Evolutionary conservation across 2,888 invertebrate genomes (phyloP).

Genomic region (Alloplasta piceator): DNA sequence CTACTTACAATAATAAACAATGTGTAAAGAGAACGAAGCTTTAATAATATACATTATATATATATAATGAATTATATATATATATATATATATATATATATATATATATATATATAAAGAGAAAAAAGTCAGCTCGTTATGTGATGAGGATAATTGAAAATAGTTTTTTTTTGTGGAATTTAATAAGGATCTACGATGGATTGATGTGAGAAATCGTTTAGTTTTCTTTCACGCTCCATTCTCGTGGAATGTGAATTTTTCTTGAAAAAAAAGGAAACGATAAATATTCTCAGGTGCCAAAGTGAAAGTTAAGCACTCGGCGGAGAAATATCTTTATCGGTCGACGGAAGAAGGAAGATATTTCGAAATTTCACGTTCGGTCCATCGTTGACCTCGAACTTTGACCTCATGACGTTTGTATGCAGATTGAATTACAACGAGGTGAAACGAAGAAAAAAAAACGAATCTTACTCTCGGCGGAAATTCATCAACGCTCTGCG

Average conservation of each 20-base stretch:
- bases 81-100: too few species aligned
- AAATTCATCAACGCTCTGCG: not conserved
- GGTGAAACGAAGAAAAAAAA: too few species aligned
- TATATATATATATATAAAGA: too few species aligned
- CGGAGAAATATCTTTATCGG: not conserved
- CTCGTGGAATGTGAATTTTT: not conserved
- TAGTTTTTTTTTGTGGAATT: not conserved
- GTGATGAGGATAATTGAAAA: not conserved
- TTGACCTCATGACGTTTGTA: not conserved
- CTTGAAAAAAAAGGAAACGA: not conserved
- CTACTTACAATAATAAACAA: conserved; percentile 56
- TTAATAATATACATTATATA: conserved; percentile 46
- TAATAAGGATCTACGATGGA: not conserved
- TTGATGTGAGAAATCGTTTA: not conserved
- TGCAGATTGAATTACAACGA: not conserved
- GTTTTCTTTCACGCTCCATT: too few species aligned
- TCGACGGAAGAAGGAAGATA: not conserved
- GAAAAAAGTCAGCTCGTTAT: conserved; percentile 3
- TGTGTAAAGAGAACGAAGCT: conserved; percentile 58
- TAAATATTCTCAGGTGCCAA: not conserved
- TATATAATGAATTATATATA: too few species aligned
- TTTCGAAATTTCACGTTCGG: not conserved
- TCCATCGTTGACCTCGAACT: not conserved
- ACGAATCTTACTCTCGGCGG: not conserved
- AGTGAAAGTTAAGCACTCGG: not conserved